Conservation (phyloP, 2,888 invertebrate genomes). For the Xanthorhoe spadicearia region DNA sequence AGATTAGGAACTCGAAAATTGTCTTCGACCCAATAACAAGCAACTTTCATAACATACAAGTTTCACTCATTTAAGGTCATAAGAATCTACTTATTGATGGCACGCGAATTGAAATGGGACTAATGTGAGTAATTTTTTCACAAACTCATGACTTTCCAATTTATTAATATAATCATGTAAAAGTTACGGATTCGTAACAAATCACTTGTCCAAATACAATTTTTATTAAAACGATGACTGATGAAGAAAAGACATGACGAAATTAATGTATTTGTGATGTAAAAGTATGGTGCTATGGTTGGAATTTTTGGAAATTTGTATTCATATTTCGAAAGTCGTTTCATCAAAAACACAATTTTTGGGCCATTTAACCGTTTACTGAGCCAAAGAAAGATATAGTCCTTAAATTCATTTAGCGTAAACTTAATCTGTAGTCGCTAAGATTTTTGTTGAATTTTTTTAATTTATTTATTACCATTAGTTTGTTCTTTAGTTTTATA, state of each 20-base stretch:
- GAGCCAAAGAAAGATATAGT: conserved; percentile 26
- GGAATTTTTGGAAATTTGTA: conserved; percentile 25
- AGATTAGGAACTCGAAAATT: conserved; percentile 77
- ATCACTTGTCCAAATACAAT: neutral
- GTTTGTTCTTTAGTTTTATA: conserved; percentile 1
- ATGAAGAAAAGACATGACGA: conserved; percentile 16
- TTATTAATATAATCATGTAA: neutral
- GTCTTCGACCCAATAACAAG: neutral
- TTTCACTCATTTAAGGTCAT: too few relatives aligned
- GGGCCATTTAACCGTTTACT: conserved; percentile 13
- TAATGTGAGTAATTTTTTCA: too few relatives aligned
- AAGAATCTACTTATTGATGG: too few relatives aligned
- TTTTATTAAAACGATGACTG: neutral
- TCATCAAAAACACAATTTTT: conserved; percentile 11
- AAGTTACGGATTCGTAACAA: neutral
- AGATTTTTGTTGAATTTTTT: conserved; percentile 6
- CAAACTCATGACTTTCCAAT: neutral
- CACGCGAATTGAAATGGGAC: too few relatives aligned
- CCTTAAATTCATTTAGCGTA: neutral
- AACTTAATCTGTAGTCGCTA: conserved; percentile 9
- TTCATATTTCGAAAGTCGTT: conserved; percentile 18
- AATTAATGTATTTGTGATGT: conserved; percentile 23
- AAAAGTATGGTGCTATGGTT: conserved; percentile 31
- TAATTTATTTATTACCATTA: conserved; percentile 9
- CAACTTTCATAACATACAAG: too few relatives aligned